Evolutionary conservation across 2,113 vertebrate species (phyloP).

Genomic region (Lynx canadensis): DNA sequence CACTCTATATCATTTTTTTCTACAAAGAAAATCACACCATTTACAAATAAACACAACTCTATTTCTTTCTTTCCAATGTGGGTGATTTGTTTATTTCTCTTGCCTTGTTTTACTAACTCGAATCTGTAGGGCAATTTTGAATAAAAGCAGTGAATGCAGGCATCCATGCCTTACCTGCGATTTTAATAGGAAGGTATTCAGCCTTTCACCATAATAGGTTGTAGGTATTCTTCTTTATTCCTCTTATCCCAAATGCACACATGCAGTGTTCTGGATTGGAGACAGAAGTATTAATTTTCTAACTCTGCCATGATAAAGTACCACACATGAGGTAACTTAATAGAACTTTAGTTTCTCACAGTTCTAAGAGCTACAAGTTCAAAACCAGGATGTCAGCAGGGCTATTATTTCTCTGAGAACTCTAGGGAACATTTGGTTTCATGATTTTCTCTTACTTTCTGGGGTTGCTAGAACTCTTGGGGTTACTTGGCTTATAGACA

Average conservation of each 20-base stretch:
- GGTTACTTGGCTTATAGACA: not conserved
- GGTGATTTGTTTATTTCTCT: not conserved
- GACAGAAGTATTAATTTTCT: not conserved
- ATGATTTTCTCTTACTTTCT: not conserved
- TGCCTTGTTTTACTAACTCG: not conserved
- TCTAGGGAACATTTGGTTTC: not conserved
- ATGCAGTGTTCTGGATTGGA: not conserved
- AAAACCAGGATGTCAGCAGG: not conserved
- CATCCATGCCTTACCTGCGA: not conserved
- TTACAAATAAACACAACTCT: not conserved
- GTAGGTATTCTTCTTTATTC: not conserved
- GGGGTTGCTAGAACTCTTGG: not conserved
- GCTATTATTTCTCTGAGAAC: not conserved
- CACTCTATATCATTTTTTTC: not conserved
- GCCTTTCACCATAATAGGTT: not conserved
- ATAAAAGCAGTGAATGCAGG: not conserved
- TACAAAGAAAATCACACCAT: not conserved
- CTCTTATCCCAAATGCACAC: not conserved
- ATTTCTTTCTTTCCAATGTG: not conserved
- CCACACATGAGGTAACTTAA: not conserved
- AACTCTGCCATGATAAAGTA: not conserved
- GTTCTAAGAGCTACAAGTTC: not conserved
- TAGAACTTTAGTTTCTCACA: not conserved
- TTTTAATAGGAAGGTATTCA: not conserved
- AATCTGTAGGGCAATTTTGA: not conserved